Percentiles rank a stretch among this genome's conserved stretches.
Conservation (phyloP, 2,888 invertebrate genomes). For the Iselma pallidipennis region DNA sequence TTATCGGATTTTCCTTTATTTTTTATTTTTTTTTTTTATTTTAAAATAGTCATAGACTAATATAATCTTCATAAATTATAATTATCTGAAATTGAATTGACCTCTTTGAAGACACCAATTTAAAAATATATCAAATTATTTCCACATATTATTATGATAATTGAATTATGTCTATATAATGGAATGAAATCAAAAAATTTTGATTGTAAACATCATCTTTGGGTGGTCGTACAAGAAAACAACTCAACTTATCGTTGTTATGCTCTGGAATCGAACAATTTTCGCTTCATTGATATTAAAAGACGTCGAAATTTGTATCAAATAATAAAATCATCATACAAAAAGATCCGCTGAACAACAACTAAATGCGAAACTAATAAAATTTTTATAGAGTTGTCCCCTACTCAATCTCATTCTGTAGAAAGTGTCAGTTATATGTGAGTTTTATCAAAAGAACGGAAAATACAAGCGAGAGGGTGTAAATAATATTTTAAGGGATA, state of each 20-base stretch:
- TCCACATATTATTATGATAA: conserved; percentile 44
- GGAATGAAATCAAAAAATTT: conserved; percentile 29
- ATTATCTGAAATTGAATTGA: conserved; percentile 48
- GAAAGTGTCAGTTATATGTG: neutral
- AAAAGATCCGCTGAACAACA: conserved; percentile 21
- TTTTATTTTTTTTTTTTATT: neutral
- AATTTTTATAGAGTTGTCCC: conserved; percentile 45
- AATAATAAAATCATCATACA: conserved; percentile 29
- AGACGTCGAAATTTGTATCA: conserved; percentile 33
- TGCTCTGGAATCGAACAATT: neutral
- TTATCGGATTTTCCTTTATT: conserved; percentile 26
- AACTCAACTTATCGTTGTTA: neutral
- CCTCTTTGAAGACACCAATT: conserved; percentile 40
- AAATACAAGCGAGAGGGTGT: conserved; percentile 21
- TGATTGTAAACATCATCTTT: neutral
- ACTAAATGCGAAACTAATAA: conserved; percentile 39
- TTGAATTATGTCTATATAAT: conserved; percentile 35
- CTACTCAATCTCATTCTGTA: neutral
- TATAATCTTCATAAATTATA: conserved; percentile 38
- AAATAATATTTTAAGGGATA: conserved; percentile 20
- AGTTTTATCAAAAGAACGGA: conserved; percentile 3
- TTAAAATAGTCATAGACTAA: conserved; percentile 27
- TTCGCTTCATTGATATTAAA: neutral
- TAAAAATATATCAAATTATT: conserved; percentile 44
- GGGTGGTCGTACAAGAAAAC: neutral